These are phyloP conservation scores for Dromas ardeola DNA, from an alignment of 2,113 vertebrate species.

Conservation along the genomic window DNA sequence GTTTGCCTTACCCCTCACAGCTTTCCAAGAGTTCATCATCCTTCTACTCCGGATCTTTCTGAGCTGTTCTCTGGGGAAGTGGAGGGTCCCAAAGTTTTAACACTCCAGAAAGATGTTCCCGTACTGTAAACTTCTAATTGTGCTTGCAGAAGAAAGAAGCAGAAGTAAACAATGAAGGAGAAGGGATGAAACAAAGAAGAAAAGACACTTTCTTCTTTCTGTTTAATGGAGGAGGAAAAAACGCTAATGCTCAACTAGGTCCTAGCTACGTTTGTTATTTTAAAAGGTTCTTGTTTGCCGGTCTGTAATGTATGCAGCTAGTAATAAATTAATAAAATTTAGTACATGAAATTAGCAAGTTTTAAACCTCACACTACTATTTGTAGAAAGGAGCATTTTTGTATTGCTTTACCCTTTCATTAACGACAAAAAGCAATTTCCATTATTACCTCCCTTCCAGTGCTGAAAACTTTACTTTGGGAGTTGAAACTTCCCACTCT, in stretches of 20 bases:
- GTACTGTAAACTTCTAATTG: background rate
- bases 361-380: background rate
- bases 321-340: background rate
- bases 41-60: background rate
- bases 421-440: background rate
- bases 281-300: background rate
- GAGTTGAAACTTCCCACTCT: background rate
- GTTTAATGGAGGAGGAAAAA: accelerated
- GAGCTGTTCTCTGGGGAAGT: background rate
- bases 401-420: background rate
- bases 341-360: background rate
- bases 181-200: background rate
- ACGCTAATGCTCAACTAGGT: background rate
- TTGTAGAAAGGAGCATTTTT: background rate
- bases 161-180: background rate
- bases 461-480: background rate
- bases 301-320: background rate
- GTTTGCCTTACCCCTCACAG: background rate
- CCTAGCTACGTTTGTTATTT: background rate
- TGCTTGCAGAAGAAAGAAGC: background rate
- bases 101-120: background rate
- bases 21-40: background rate
- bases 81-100: background rate
- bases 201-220: background rate
- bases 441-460: background rate